Percentiles rank a stretch among this genome's conserved stretches.
Conservation (phyloP, 2,113 vertebrate species). For the Salvelinus sp. region DNA sequence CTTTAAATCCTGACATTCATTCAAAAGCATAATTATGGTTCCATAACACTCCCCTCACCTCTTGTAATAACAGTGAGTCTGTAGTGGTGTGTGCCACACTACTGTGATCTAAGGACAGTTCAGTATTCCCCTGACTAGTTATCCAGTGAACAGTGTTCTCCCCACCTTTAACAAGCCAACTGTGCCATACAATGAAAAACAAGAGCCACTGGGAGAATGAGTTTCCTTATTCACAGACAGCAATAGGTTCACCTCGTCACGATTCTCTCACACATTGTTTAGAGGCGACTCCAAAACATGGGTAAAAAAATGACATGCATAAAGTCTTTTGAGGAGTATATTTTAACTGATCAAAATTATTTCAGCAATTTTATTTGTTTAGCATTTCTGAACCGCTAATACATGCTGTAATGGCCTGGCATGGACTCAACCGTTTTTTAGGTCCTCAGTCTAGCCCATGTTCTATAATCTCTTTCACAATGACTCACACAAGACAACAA, state of each 20-base stretch:
- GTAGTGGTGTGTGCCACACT: background rate
- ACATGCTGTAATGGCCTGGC: too few relatives aligned
- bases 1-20: background rate
- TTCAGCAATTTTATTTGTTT: background rate
- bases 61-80: background rate
- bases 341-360: background rate
- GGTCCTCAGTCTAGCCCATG: constrained; percentile 29
- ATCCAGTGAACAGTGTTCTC: background rate
- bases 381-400: too few relatives aligned
- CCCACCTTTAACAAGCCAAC: background rate
- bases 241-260: background rate
- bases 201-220: background rate
- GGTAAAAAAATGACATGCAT: background rate
- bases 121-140: background rate
- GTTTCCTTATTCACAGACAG: background rate
- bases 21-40: too few relatives aligned
- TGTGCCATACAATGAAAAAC: background rate
- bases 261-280: background rate
- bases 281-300: background rate
- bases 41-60: background rate
- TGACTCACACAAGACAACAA: constrained; percentile 56
- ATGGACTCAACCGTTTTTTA: background rate
- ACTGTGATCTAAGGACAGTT: background rate
- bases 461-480: constrained; percentile 54
- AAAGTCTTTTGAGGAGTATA: too few relatives aligned